phyloP scores from a whole-genome alignment of 2,888 invertebrate species.

The Drosophila flavopinicola region DNA sequence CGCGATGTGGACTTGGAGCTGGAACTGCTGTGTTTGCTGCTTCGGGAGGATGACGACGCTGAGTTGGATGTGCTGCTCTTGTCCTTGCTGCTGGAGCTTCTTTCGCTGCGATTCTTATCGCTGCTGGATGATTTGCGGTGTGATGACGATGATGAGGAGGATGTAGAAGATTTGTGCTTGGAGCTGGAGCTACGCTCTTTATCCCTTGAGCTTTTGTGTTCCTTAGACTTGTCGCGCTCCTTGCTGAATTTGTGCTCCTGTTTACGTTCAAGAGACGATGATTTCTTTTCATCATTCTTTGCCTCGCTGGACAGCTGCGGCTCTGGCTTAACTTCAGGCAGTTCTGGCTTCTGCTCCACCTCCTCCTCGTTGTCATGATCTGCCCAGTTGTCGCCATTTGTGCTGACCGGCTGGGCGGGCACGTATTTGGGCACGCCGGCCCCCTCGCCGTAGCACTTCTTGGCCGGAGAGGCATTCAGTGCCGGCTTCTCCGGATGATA shows the following conservation, averaged over 20 bases:
- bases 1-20: conserved; percentile 51
- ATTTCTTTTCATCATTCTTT: conserved; percentile 31
- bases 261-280: conserved; percentile 13
- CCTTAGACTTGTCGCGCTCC: conserved; percentile 27
- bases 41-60: conserved; percentile 49
- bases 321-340: neutral
- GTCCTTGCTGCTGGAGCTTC: conserved; percentile 32
- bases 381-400: conserved; percentile 39
- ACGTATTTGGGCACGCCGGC: conserved; percentile 80
- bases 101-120: conserved; percentile 56
- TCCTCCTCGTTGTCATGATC: conserved; percentile 12
- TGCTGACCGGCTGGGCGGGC: conserved; percentile 56
- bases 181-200: conserved; percentile 55
- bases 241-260: conserved; percentile 50
- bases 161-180: conserved; percentile 58
- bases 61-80: conserved; percentile 46
- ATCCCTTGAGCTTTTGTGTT: conserved; percentile 29
- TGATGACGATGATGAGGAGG: conserved; percentile 52
- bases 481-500: conserved; percentile 84
- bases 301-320: conserved; percentile 18
- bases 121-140: conserved; percentile 54
- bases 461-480: conserved; percentile 78
- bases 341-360: conserved; percentile 12
- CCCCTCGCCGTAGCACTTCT: conserved; percentile 33
- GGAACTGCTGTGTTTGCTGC: conserved; percentile 42